Conservation (phyloP, 2,888 invertebrate genomes). For the Chrysina gloriosa region DNA sequence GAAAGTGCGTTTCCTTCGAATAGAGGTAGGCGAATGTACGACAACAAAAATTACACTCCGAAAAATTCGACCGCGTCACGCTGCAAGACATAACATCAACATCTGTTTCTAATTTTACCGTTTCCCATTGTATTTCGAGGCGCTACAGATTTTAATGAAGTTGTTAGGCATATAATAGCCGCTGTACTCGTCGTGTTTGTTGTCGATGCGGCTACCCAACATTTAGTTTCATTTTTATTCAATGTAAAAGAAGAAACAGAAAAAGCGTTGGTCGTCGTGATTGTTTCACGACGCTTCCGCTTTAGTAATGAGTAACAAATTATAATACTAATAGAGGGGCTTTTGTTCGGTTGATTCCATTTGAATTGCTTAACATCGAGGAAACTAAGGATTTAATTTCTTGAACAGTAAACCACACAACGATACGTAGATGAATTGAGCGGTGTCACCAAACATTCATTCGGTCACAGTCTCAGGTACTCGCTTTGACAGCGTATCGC, state of each 20-base stretch:
- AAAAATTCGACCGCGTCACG: neutral
- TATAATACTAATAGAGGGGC: neutral
- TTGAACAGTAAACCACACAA: no score
- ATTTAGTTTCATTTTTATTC: neutral
- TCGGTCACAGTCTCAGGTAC: no score
- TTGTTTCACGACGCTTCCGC: constrained; percentile 22
- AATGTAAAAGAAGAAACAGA: constrained; percentile 10
- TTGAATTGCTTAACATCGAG: no score
- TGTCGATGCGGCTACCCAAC: constrained; percentile 5
- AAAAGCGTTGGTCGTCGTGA: constrained; percentile 20
- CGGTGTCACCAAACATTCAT: no score
- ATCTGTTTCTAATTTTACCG: constrained; percentile 28
- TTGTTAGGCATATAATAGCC: constrained; percentile 28
- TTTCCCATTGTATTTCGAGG: constrained; percentile 17
- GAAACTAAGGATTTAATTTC: no score
- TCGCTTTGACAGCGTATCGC: no score
- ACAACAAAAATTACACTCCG: no score
- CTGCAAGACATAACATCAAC: constrained; percentile 13
- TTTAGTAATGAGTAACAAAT: constrained; percentile 18
- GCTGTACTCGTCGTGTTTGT: neutral
- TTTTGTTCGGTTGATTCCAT: no score
- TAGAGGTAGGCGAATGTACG: no score
- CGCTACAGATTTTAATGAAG: constrained; percentile 24
- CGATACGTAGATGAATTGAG: no score
- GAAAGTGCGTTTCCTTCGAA: no score